These are phyloP conservation scores for Miichthys miiuy DNA, from an alignment of 2,797 vertebrate species.

Conservation along the genomic window DNA sequence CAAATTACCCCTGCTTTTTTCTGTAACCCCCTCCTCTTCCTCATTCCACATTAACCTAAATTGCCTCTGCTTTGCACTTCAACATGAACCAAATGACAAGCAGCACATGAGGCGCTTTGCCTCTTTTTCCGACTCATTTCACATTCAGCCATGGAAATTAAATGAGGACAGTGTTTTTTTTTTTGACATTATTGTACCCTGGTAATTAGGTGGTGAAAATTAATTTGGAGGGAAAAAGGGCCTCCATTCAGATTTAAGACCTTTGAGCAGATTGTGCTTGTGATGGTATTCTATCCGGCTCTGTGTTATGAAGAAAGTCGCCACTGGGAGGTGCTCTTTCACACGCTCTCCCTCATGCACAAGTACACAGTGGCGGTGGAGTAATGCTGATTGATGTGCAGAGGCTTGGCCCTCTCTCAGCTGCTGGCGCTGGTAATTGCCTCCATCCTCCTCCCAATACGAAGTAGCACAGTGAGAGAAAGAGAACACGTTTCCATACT, in stretches of 20 bases:
- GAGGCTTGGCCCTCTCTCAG: conserved; percentile 75
- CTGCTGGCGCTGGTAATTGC: conserved; percentile 81
- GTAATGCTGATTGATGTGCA: conserved; percentile 80
- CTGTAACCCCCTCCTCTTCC: conserved; percentile 40
- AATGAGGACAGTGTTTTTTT: conserved; percentile 70
- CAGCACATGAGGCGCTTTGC: conserved; percentile 59
- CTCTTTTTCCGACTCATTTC: conserved; percentile 81
- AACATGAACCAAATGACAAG: conserved; percentile 74
- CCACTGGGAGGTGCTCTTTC: conserved; percentile 75
- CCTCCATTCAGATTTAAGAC: conserved; percentile 48
- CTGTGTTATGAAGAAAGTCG: conserved; percentile 24
- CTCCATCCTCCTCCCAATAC: conserved; percentile 74
- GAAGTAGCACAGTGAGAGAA: conserved; percentile 65
- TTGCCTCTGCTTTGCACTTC: conserved; percentile 72
- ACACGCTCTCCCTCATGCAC: conserved; percentile 35
- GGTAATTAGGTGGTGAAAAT: conserved; percentile 76
- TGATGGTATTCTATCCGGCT: conserved; percentile 14
- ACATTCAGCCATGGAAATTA: conserved; percentile 78
- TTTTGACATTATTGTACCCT: conserved; percentile 74
- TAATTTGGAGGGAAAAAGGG: conserved; percentile 62
- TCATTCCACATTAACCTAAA: conserved; percentile 75
- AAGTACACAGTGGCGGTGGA: conserved; percentile 38
- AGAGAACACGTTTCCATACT: conserved; percentile 62
- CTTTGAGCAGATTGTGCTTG: conserved; percentile 47
- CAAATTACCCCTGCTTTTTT: conserved; percentile 64